Percentiles rank a stretch among this genome's conserved stretches.
These are phyloP conservation scores for Erebia palarica DNA, from an alignment of 2,888 invertebrate genomes.

Conservation along the genomic window DNA sequence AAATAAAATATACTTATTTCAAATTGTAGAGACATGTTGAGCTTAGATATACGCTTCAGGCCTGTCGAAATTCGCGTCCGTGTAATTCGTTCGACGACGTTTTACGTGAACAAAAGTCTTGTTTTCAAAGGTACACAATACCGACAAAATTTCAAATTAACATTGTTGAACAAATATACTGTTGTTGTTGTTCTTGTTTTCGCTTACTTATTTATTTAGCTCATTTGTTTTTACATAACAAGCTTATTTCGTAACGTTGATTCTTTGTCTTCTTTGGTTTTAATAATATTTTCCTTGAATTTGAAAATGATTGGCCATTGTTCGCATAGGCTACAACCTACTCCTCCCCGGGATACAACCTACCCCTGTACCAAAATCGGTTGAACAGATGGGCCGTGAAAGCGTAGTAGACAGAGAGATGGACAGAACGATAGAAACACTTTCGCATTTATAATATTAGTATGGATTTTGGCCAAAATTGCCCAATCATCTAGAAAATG, in stretches of 20 bases:
- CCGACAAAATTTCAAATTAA: constrained; percentile 13
- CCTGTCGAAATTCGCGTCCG: neutral
- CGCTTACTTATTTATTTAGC: neutral
- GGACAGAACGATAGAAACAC: too few species aligned
- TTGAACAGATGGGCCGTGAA: too few species aligned
- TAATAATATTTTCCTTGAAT: neutral
- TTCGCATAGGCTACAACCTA: too few species aligned
- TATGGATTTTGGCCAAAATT: too few species aligned
- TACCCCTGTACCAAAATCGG: too few species aligned
- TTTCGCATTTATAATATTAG: too few species aligned
- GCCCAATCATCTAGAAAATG: neutral
- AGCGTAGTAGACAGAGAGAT: too few species aligned
- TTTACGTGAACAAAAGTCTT: constrained; percentile 3
- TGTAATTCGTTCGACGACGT: neutral
- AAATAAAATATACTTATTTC: too few species aligned
- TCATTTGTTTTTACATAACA: neutral
- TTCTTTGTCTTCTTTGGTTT: neutral
- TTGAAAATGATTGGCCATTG: neutral
- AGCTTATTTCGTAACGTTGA: neutral
- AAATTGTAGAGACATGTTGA: too few species aligned
- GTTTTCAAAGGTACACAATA: constrained; percentile 8
- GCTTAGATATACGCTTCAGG: neutral
- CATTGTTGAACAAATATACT: constrained; percentile 3
- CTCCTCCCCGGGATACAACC: too few species aligned
- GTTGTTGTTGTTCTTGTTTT: neutral